Evolutionary conservation across 1,140 invertebrate genomes (phyloP), one percentile per base, ranked within the genome.

Genomic region (Hetaerina americana): DNA sequence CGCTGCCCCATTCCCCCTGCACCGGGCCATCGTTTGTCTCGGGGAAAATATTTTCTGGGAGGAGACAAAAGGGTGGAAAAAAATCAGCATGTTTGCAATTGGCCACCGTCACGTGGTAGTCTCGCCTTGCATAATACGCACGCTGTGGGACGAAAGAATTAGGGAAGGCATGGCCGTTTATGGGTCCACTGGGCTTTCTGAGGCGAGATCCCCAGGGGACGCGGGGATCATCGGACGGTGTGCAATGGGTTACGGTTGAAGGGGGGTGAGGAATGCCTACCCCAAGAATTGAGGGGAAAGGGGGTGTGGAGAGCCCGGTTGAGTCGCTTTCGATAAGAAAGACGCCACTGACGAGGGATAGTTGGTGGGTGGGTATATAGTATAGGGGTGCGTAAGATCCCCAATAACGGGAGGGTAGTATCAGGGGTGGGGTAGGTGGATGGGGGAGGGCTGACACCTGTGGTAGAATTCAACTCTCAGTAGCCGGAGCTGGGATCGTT

Each of bases 401-500:
- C n/a, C n/a, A n/a, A n/a, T n/a, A n/a, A n/a, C n/a, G n/a, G n/a
- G n/a, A n/a, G n/a, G n/a, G n/a, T n/a, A n/a, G 49, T 22, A 22
- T 57, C 49, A n/a, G n/a, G n/a, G n/a, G 49, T 22, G 49, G 49
- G 22, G 12, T 12, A 12, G 22, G 49, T 12, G 49, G 49, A 22
- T 12, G 49, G 22, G 49, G 49, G 49, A 12, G 67, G 67, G 22
- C 22, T 68, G 67, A 68, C 67, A 68, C 67, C 67, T 68, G 67
- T 68, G 27, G 25, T 28, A 68, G 27, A 68, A 68, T 28, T 18
- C 67, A 57, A 57, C 15, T 57, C 40, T 57, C 40, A 57, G 67
- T 26, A 10, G 67, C 67, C 67, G n/a, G n/a, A n/a, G 67, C 67
- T 68, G 12, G 67, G 67, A 26, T 68, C 67, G 67, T 68, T 68